A percentile compares a stretch with the other conserved stretches of the same genome.
phyloP scores from a whole-genome alignment of 2,797 vertebrate genomes.

The Mormyrus proboscirostris region DNA sequence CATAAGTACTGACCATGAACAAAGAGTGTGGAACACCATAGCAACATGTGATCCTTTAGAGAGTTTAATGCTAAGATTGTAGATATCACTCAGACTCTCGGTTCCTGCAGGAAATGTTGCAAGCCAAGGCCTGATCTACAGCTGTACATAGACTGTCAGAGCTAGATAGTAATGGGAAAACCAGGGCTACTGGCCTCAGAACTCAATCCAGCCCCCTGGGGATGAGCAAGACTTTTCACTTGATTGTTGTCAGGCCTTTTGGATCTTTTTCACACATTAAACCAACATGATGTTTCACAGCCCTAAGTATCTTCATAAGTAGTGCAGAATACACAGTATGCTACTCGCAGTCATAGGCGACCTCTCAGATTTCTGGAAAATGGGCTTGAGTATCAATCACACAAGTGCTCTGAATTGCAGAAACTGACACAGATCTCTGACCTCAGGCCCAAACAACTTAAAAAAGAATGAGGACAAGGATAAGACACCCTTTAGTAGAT shows the following conservation, averaged over 20 bases:
- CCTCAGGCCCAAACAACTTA: background rate
- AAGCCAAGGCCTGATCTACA: slow-evolving; percentile 11
- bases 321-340: background rate
- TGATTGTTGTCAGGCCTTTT: background rate
- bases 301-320: background rate
- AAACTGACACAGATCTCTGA: background rate
- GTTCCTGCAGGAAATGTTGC: slow-evolving; percentile 17
- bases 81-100: slow-evolving; percentile 4
- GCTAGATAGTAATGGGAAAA: slow-evolving; percentile 15
- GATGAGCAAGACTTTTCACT: background rate
- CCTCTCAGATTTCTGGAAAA: background rate
- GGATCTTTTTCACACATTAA: background rate
- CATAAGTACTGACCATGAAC: slow-evolving; percentile 22
- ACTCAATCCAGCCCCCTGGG: background rate
- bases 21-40: background rate
- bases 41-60: background rate
- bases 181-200: background rate
- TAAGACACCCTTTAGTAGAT: background rate
- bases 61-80: background rate
- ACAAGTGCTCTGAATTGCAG: background rate
- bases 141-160: background rate
- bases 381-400: background rate
- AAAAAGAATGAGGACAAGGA: background rate
- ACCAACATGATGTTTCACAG: background rate
- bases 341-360: background rate